Base-by-base conservation (phyloP, 2,888 invertebrate genomes). In the Melanostoma mellinum region DNA sequence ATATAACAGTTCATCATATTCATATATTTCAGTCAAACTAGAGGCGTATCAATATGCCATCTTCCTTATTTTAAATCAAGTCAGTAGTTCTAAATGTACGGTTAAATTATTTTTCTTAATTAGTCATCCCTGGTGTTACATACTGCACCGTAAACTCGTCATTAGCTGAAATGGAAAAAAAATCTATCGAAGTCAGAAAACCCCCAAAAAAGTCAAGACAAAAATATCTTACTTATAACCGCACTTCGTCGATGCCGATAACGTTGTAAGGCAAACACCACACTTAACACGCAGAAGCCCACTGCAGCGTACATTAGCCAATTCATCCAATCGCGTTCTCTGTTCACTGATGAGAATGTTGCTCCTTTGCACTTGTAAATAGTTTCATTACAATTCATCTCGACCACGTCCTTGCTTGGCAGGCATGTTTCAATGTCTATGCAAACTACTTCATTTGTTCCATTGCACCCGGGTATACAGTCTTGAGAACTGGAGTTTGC, bases 341-440 rank as follows among this genome's bases (percentile, higher is more conserved):
- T 52, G 35, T 2, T 4, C 9, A 30, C 0, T 5, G 46, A 3
- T 20, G 20, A 35, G 53, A 32, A 6, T 9, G 8, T 20, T 8
- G 20, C 6, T n/a, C 8, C 30, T 9, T 10, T 74, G 10, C 82
- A 84, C 4, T 2, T 10, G n/a, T 53, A 84, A 4, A 60, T 35
- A 6, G 8, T 71, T 60, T 9, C 69, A 30, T 74, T 69, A 44
- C 82, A 84, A 4, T n/a, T 44, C 0, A 84, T 65, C 9, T 69
- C 36, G 3, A 10, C 10, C 6, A 4, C 4, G 3, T 42, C 40
- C 5, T 52, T 32, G 6, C 38, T 6, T 5, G 48, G 2, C 5
- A 53, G 30, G 30, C 82, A 84, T 4, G 10, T 32, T 3, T 65
- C 48, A 4, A 2, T 4, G 1, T 73, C 63, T 2, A 44, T 60